Conservation (phyloP, 2,113 vertebrate genomes). For the Melanocharis versteri region DNA sequence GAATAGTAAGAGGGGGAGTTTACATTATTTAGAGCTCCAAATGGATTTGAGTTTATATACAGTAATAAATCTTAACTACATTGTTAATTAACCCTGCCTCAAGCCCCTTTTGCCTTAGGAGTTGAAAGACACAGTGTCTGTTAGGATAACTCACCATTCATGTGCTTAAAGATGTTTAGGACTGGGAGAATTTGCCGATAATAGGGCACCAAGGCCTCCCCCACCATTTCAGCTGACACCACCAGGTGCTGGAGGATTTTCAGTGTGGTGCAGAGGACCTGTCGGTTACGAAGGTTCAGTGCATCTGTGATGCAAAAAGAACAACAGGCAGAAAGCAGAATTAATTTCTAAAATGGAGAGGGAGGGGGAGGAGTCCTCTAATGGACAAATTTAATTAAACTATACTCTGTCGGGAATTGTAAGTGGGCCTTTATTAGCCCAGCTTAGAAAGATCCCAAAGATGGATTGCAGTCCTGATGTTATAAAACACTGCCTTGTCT, state of each 20-base stretch:
- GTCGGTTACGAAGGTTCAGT: conserved; percentile 88
- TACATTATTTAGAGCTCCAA: conserved; percentile 47
- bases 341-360: conserved; percentile 39
- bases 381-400: conserved; percentile 65
- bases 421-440: conserved; percentile 49
- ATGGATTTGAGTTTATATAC: conserved; percentile 53
- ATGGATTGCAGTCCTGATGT: conserved; percentile 44
- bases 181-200: conserved; percentile 92
- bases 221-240: conserved; percentile 86
- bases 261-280: conserved; percentile 88
- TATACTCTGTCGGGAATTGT: conserved; percentile 50
- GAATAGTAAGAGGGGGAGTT: neutral
- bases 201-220: conserved; percentile 90
- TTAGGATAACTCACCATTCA: conserved; percentile 83
- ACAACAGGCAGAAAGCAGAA: conserved; percentile 37
- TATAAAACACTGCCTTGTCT: conserved; percentile 69
- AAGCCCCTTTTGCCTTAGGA: neutral
- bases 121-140: neutral
- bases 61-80: conserved; percentile 53
- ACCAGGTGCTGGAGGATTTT: conserved; percentile 94
- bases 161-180: conserved; percentile 94
- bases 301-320: conserved; percentile 77
- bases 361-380: conserved; percentile 20
- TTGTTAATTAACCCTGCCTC: conserved; percentile 53
- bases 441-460: conserved; percentile 67